These are phyloP conservation scores for Monochamus saltuarius DNA, from an alignment of 1,140 invertebrate species.

Conservation along the genomic window DNA sequence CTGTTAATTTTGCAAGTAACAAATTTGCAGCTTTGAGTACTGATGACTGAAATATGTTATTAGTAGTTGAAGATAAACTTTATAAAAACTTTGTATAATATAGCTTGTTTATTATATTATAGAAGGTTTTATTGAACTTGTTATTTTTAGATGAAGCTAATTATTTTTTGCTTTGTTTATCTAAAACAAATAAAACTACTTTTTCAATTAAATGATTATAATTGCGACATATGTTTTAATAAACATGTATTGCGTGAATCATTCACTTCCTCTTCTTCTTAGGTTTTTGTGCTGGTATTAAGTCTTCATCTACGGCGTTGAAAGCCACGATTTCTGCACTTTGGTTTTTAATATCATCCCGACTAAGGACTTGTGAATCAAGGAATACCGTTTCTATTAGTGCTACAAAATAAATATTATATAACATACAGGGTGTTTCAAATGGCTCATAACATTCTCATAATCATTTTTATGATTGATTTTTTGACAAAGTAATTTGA, in stretches of 20 bases:
- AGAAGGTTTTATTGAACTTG: not conserved
- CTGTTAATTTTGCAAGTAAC: constrained; percentile 26
- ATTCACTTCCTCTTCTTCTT: constrained; percentile 9
- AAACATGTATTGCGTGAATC: no score
- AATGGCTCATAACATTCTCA: no score
- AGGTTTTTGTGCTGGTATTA: not conserved
- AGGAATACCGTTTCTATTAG: constrained; percentile 39
- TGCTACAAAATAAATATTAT: constrained; percentile 33
- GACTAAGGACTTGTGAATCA: constrained; percentile 40
- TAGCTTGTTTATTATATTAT: constrained; percentile 8
- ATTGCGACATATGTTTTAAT: no score
- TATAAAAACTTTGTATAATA: no score
- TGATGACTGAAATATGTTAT: constrained; percentile 29
- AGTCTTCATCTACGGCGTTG: constrained; percentile 25
- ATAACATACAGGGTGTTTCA: no score
- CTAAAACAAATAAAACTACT: no score
- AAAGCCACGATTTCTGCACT: constrained; percentile 43
- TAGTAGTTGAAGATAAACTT: no score
- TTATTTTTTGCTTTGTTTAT: constrained; percentile 9
- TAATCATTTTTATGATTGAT: no score
- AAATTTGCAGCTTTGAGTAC: constrained; percentile 41
- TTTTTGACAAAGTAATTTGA: no score
- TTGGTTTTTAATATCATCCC: constrained; percentile 44
- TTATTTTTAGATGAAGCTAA: no score
- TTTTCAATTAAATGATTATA: no score